Conservation (phyloP, 2,113 vertebrate genomes). For the Pollimyrus isidori region DNA sequence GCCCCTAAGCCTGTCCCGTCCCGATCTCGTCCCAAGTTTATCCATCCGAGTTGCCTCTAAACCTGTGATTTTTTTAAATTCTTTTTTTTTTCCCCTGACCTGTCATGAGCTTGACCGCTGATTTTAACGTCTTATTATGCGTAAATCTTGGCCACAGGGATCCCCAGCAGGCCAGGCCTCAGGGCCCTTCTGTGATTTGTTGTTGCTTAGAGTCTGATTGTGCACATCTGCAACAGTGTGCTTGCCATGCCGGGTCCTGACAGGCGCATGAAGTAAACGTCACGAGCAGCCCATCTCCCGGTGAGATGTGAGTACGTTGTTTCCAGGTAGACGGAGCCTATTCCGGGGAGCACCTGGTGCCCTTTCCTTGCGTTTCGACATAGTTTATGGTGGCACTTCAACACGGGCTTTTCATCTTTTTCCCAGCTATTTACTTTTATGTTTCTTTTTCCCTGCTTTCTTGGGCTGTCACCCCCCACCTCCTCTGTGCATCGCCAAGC, state of each 20-base stretch:
- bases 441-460: not conserved
- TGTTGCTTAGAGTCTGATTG: not conserved
- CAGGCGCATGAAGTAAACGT: not conserved
- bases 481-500: not conserved
- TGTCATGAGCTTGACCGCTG: not conserved
- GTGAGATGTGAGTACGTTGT: slow-evolving; percentile 62
- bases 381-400: slow-evolving; percentile 74
- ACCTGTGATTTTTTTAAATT: not conserved
- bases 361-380: slow-evolving; percentile 66
- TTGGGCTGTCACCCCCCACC: not conserved
- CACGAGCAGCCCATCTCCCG: not conserved
- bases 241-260: not conserved
- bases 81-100: not conserved
- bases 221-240: not conserved
- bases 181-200: not conserved
- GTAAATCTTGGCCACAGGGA: not conserved
- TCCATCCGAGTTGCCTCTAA: not conserved
- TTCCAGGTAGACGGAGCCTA: slow-evolving; percentile 68
- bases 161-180: not conserved
- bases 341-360: slow-evolving; percentile 71
- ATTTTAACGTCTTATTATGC: not conserved
- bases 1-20: not conserved
- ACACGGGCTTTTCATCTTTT: slow-evolving; percentile 76
- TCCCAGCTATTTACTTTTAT: slow-evolving; percentile 47
- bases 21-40: not conserved